Evolutionary conservation across 2,113 vertebrate species (phyloP).

Genomic region (Carettochelys insculpta): DNA sequence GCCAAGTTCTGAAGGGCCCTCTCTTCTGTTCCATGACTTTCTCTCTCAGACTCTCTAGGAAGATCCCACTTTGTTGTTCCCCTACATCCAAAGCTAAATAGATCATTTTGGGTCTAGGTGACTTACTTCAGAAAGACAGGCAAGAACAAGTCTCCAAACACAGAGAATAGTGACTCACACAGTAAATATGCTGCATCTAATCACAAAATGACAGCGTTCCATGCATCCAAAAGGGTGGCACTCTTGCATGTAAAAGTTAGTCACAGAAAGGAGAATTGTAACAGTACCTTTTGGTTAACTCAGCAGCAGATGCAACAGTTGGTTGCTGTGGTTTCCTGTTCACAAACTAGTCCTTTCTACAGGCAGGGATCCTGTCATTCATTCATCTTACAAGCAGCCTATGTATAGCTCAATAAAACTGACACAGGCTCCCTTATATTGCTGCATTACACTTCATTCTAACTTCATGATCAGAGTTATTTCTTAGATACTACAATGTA

Average conservation of each 20-base stretch:
- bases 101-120: background rate
- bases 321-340: constrained; percentile 20
- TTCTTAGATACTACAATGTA: background rate
- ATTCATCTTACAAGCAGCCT: background rate
- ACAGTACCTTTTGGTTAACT: background rate
- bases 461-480: background rate
- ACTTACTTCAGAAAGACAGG: background rate
- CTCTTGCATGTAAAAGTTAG: background rate
- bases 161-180: background rate
- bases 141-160: background rate
- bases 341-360: constrained; percentile 21
- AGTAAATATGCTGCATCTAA: background rate
- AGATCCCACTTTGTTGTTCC: background rate
- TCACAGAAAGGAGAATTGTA: background rate
- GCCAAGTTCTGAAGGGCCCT: background rate
- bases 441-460: background rate
- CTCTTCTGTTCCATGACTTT: background rate
- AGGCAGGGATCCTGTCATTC: background rate
- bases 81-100: background rate
- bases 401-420: constrained; percentile 32
- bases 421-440: background rate
- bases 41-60: background rate
- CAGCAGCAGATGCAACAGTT: background rate
- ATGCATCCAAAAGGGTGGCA: background rate
- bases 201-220: background rate